A percentile compares a stretch with the other conserved stretches of the same genome.
phyloP scores from a whole-genome alignment of 1,140 invertebrate species.

The Yoshiicerus persimilis region DNA sequence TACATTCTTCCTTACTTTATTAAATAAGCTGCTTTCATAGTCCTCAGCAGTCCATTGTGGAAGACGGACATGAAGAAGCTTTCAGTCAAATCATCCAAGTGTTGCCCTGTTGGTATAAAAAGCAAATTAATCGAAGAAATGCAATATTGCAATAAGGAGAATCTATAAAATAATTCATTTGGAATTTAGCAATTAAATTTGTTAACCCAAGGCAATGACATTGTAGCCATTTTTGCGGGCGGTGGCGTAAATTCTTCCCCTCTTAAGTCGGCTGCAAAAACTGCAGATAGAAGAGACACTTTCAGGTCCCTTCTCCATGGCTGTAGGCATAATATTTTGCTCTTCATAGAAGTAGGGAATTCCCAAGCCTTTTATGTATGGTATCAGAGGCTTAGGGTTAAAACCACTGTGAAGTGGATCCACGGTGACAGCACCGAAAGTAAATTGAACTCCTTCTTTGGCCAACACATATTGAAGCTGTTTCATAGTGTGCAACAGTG shows the following conservation, averaged over 20 bases:
- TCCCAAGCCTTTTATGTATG: slow-evolving; percentile 67
- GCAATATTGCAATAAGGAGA: too few species aligned
- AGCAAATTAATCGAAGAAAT: not conserved
- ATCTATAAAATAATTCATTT: too few species aligned
- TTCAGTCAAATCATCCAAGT: slow-evolving; percentile 80
- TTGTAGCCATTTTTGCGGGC: slow-evolving; percentile 78
- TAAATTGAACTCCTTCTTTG: slow-evolving; percentile 73
- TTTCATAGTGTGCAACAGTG: slow-evolving; percentile 76
- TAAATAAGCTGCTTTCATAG: slow-evolving; percentile 80
- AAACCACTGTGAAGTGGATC: slow-evolving; percentile 65
- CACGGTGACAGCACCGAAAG: slow-evolving; percentile 73
- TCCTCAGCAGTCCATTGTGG: slow-evolving; percentile 73
- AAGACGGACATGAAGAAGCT: slow-evolving; percentile 81
- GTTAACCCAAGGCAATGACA: slow-evolving; percentile 67
- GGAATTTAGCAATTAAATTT: not conserved
- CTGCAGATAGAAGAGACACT: slow-evolving; percentile 63
- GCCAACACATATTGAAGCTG: slow-evolving; percentile 79
- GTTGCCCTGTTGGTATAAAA: slow-evolving; percentile 66
- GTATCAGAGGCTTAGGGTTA: slow-evolving; percentile 67
- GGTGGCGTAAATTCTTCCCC: slow-evolving; percentile 71
- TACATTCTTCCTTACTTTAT: slow-evolving; percentile 55
- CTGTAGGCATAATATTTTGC: slow-evolving; percentile 53
- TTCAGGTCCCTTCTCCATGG: slow-evolving; percentile 40
- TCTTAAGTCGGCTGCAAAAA: slow-evolving; percentile 69
- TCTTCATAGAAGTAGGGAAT: slow-evolving; percentile 74